phyloP scores from a whole-genome alignment of 2,113 vertebrate species.

The Tympanuchus pallidicinctus region DNA sequence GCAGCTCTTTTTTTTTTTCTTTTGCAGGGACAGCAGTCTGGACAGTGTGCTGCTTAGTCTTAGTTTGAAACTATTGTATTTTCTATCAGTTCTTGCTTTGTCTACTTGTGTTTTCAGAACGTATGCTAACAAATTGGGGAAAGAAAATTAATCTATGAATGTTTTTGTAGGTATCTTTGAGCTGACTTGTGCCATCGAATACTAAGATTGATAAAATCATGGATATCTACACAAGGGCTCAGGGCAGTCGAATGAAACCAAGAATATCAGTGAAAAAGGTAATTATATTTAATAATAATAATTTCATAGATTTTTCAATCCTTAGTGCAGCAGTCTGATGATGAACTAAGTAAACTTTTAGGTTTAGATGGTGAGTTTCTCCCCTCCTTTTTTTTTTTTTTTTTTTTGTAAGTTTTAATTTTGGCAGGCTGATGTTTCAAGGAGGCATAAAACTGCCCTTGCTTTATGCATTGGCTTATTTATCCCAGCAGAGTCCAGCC shows the following conservation, averaged over 20 bases:
- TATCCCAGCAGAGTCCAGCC: not conserved
- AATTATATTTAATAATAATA: conserved; percentile 1
- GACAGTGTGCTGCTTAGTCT: not conserved
- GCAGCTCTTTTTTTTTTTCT: not conserved
- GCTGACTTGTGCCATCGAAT: not conserved
- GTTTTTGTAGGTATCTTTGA: conserved; percentile 58
- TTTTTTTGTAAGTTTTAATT: not conserved
- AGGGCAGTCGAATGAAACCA: conserved; percentile 80
- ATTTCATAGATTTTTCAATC: accelerated
- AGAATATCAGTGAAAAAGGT: conserved; percentile 86
- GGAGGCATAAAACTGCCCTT: not conserved
- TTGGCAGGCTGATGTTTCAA: not conserved
- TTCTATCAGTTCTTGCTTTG: not conserved
- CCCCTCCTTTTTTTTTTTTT: too few relatives aligned
- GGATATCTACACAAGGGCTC: conserved; percentile 83
- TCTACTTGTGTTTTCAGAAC: not conserved
- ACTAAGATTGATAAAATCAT: conserved; percentile 71
- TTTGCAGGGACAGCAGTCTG: not conserved
- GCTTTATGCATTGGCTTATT: not conserved
- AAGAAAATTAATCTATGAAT: conserved; percentile 12
- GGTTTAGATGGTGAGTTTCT: not conserved
- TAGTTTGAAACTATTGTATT: not conserved
- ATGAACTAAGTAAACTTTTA: not conserved
- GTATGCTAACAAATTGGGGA: not conserved
- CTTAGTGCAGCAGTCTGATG: not conserved